These are phyloP conservation scores for Neuroscelio doddi DNA, from an alignment of 2,888 invertebrate genomes.

Conservation along the genomic window DNA sequence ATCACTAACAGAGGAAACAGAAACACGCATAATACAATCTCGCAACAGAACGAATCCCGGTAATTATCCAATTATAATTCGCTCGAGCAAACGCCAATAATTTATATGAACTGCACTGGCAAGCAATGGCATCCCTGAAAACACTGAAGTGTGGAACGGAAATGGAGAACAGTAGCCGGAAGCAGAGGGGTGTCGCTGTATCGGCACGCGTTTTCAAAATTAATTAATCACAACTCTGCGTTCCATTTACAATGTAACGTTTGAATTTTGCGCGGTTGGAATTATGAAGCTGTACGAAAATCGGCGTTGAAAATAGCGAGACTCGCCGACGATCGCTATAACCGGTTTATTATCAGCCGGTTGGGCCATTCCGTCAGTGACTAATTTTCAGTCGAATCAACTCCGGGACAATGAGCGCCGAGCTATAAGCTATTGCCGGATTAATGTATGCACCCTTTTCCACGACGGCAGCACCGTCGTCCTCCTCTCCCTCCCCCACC, in stretches of 20 bases:
- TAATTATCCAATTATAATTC: slow-evolving; percentile 2
- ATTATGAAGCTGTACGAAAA: not conserved
- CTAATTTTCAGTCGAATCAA: slow-evolving; percentile 46
- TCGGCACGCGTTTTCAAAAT: not conserved
- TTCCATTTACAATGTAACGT: not conserved
- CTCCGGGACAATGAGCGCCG: slow-evolving; percentile 38
- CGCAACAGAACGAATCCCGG: not conserved
- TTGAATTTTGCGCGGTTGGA: not conserved
- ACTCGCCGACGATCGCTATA: slow-evolving; percentile 16
- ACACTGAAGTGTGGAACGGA: not conserved
- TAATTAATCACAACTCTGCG: not conserved
- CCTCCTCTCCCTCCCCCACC: slow-evolving; percentile 15
- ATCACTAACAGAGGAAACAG: not conserved
- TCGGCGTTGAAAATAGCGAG: slow-evolving; percentile 2
- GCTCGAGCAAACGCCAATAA: not conserved
- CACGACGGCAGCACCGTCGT: slow-evolving; percentile 20
- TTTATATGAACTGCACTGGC: not conserved
- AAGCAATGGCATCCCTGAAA: not conserved
- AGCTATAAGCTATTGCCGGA: slow-evolving; percentile 41
- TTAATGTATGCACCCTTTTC: slow-evolving; percentile 48
- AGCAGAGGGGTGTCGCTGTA: not conserved
- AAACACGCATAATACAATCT: not conserved
- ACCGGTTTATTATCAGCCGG: slow-evolving; percentile 15
- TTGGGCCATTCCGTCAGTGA: slow-evolving; percentile 11
- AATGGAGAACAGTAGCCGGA: not conserved